Evolutionary conservation across 2,113 vertebrate species (phyloP), one percentile per base, ranked within the genome.

Genomic region (Acrocephalus kingi): DNA sequence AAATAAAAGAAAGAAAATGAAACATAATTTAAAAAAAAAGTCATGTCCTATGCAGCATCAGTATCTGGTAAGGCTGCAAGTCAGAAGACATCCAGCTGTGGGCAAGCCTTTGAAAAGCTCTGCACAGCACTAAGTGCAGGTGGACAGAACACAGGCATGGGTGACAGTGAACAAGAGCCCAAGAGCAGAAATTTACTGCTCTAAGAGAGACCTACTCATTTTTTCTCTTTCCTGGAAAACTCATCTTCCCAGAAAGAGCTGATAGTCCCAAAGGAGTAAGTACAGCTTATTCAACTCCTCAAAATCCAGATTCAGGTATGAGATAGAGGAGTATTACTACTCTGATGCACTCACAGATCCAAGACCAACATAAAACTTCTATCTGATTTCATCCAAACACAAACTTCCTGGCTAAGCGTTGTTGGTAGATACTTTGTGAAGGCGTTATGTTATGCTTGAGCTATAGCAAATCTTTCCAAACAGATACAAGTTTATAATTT

Each of bases 381-480:
- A 62, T 5, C 30, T 39, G 55, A 55, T 21, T 66, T 89, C 1
- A 11, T 61, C 46, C 89, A 80, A 91, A 66, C 55, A 71, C 37
- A 67, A 69, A 43, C 17, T 69, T 54, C 35, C 15, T 0, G 0
- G 6, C 10, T 21, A 48, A 67, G 14, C 0, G 1, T 2, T 71
- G n/a, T 2, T 67, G 30, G 8, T 10, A n/a, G 33, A 7, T 52
- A 17, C 33, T 64, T 62, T 82, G 30, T 59, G 23, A 67, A 78
- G 51, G 61, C 13, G 15, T 77, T 84, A 59, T 33, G 20, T 55
- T 84, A 62, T 75, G 46, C 31, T 86, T 52, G 20, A 88, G n/a
- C 20, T 86, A 69, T 4, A 62, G 61, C 9, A 11, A 11, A 45
- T 25, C 30, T 48, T 92, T 81, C 63, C 39, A 78, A 83, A 80